phyloP scores from a whole-genome alignment of 2,797 vertebrate species.

The Gallinago solitaria region DNA sequence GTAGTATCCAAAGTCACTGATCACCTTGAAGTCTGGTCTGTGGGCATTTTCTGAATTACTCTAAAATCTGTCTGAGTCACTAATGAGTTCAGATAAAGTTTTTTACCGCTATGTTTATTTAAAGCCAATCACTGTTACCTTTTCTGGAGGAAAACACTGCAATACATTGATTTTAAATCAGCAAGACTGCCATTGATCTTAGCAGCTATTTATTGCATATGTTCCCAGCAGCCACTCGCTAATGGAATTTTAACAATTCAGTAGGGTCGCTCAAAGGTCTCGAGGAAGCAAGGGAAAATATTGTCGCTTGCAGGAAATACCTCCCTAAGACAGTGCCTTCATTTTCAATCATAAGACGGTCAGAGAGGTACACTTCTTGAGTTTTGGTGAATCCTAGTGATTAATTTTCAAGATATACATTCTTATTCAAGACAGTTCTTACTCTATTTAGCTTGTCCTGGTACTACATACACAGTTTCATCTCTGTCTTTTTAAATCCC shows the following conservation, averaged over 20 bases:
- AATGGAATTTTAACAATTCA: conserved; percentile 56
- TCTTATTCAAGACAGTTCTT: neutral
- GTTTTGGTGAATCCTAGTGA: neutral
- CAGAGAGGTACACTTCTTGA: neutral
- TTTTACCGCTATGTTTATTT: conserved; percentile 33
- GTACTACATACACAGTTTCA: neutral
- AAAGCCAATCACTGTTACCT: neutral
- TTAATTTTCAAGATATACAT: neutral
- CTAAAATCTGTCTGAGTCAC: neutral
- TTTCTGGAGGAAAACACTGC: conserved; percentile 14
- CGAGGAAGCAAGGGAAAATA: neutral
- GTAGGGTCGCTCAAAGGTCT: conserved; percentile 28
- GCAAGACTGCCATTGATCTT: conserved; percentile 53
- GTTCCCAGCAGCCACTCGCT: conserved; percentile 40
- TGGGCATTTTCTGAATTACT: neutral
- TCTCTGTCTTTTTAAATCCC: neutral
- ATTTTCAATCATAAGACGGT: neutral
- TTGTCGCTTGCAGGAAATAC: neutral
- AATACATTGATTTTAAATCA: conserved; percentile 53
- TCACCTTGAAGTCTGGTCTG: neutral
- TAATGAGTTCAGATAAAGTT: conserved; percentile 22
- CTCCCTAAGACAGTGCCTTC: neutral
- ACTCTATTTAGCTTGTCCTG: neutral
- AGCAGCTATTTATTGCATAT: conserved; percentile 59
- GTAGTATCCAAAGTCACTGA: neutral